Conservation (phyloP, 2,797 vertebrate genomes). For the Danio aesculapii region DNA sequence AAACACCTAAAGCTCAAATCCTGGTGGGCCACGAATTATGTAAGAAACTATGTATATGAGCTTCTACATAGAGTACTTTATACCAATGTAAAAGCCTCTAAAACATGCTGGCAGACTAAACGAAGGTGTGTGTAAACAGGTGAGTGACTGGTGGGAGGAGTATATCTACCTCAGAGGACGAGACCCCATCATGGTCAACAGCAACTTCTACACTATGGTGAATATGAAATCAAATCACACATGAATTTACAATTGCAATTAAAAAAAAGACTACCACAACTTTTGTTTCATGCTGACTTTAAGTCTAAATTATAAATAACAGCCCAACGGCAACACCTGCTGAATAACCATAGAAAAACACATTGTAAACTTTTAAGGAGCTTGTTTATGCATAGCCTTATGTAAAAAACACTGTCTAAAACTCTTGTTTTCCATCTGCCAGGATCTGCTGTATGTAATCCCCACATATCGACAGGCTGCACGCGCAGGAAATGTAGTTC, state of each 20-base stretch:
- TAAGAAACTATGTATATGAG: too few relatives aligned
- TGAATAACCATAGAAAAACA: background rate
- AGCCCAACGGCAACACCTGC: background rate
- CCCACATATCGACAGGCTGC: conserved; percentile 88
- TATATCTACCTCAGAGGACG: conserved; percentile 91
- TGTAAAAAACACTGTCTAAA: background rate
- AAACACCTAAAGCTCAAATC: conserved; percentile 90
- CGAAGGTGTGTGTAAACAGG: conserved; percentile 74
- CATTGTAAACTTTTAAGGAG: background rate
- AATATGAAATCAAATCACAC: conserved; percentile 42
- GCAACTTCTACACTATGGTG: conserved; percentile 95
- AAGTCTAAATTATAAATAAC: too few relatives aligned
- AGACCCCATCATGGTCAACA: conserved; percentile 94
- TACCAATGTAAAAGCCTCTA: too few relatives aligned
- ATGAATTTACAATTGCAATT: background rate
- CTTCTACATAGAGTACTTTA: too few relatives aligned
- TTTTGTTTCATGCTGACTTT: too few relatives aligned
- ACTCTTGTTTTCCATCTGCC: conserved; percentile 26
- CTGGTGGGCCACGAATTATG: conserved; percentile 95
- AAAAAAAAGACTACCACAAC: too few relatives aligned
- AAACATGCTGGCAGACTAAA: background rate
- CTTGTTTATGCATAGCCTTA: background rate
- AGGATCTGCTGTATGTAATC: conserved; percentile 89
- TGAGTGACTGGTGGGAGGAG: conserved; percentile 98
- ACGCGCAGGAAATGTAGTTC: conserved; percentile 87